Evolutionary conservation across 2,113 vertebrate genomes (phyloP), one percentile per base, ranked within the genome.

Genomic region (Eretmochelys imbricata): DNA sequence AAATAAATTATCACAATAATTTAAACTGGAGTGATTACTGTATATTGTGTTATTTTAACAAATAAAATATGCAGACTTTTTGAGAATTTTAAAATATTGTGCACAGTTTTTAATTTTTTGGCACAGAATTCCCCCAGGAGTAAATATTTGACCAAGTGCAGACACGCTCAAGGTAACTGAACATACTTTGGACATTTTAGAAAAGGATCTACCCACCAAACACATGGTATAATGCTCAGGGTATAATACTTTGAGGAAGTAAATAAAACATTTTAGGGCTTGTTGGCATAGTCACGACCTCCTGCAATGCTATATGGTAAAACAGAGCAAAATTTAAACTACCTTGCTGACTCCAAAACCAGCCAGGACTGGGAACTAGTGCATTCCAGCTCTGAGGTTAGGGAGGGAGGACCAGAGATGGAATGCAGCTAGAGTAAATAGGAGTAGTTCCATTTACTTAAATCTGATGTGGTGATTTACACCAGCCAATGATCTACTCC

Each of bases 131-230:
- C 20, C 20, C 3, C 53, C 53, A 54, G 53, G 53, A 54, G 53
- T 54, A 54, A 54, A 54, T 54, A 82, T 42, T 79, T 90, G 89
- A 78, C 72, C 4, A 90, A 91, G 83, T 88, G 50, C 76, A 76
- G 13, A 76, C 10, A 87, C 38, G 86, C 31, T 31, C 0, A 0
- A 82, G 6, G 11, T 87, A 55, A 88, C 8, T 79, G 81, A 57
- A 90, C 42, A 59, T 46, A 48, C 0, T 38, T 65, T 17, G 38
- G 8, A 65, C 46, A 87, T 84, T 89, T 85, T 59, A 57, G 46
- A 5, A 91, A 54, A 35, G 78, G 35, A 31, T 57, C 17, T 85
- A 80, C 87, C 25, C 82, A 13, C 82, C 1, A 6, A 84, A 84
- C 57, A 42, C 2, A 80, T 54, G 62, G 19, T 11, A 38, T 38